Evolutionary conservation across 1,140 invertebrate species (phyloP).

Genomic region (Drosophila pseudoobscura): DNA sequence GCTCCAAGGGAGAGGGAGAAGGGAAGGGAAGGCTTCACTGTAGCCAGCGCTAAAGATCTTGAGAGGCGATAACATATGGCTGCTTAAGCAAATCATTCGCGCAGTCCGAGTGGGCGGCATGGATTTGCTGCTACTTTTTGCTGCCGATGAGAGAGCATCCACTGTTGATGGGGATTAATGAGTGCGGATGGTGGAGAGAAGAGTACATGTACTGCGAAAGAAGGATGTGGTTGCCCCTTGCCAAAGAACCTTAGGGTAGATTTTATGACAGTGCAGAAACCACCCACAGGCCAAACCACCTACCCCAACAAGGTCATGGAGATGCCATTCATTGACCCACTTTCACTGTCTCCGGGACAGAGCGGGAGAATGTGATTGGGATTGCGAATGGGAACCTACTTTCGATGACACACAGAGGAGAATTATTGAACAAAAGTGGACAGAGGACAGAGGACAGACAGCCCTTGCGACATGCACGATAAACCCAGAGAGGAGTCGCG

Average conservation of each 20-base stretch:
- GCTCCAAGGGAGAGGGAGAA: neutral
- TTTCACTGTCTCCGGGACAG: slow-evolving; percentile 32
- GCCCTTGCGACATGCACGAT: slow-evolving; percentile 32
- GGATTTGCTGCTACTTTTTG: no score
- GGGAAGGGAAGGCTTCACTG: no score
- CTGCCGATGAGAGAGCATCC: no score
- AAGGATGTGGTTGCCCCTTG: neutral
- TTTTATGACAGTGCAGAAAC: neutral
- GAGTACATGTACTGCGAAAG: neutral
- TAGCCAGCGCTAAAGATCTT: slow-evolving; percentile 34
- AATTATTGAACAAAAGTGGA: slow-evolving; percentile 51
- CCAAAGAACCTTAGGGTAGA: no score
- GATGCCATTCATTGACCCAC: slow-evolving; percentile 41
- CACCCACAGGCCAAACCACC: slow-evolving; percentile 9
- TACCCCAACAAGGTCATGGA: slow-evolving; percentile 47
- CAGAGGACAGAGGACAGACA: neutral
- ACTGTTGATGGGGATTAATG: no score
- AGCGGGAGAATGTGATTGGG: slow-evolving; percentile 16
- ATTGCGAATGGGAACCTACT: slow-evolving; percentile 31
- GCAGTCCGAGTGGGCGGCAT: slow-evolving; percentile 33
- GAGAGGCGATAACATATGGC: slow-evolving; percentile 52
- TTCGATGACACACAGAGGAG: slow-evolving; percentile 47
- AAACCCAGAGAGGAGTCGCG: neutral
- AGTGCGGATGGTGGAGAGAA: neutral
- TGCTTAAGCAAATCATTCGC: slow-evolving; percentile 51